These are phyloP conservation scores for Leucopternis melanops DNA, from an alignment of 2,113 vertebrate species.

Conservation along the genomic window DNA sequence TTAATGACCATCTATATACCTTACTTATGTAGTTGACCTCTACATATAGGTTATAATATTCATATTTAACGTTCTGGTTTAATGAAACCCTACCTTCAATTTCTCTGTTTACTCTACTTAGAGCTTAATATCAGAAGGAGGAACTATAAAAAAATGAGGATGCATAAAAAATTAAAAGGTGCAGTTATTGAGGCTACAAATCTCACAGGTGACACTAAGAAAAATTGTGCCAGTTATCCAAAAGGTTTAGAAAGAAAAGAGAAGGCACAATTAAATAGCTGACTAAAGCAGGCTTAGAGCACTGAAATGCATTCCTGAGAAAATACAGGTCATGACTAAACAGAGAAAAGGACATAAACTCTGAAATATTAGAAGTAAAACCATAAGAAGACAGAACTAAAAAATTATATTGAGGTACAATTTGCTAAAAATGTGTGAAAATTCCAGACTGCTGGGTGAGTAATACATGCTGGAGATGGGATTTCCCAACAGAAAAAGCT, in stretches of 20 bases:
- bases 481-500: constrained; percentile 40
- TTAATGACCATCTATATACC: neutral
- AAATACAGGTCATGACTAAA: neutral
- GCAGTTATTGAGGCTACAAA: neutral
- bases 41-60: neutral
- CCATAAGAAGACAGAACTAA: neutral
- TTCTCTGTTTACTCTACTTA: neutral
- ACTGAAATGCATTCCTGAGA: neutral
- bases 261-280: neutral
- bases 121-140: neutral
- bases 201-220: neutral
- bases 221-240: neutral
- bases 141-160: neutral
- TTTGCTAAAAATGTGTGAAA: neutral
- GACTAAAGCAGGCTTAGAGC: neutral
- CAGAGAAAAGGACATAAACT: neutral
- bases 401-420: neutral
- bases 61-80: neutral
- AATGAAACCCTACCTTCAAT: neutral
- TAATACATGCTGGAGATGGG: neutral
- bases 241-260: neutral
- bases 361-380: neutral
- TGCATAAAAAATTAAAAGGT: neutral
- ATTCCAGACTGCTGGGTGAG: neutral
- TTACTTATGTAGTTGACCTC: neutral